Evolutionary conservation across 2,113 vertebrate genomes (phyloP).

Genomic region (Alethe diademata): DNA sequence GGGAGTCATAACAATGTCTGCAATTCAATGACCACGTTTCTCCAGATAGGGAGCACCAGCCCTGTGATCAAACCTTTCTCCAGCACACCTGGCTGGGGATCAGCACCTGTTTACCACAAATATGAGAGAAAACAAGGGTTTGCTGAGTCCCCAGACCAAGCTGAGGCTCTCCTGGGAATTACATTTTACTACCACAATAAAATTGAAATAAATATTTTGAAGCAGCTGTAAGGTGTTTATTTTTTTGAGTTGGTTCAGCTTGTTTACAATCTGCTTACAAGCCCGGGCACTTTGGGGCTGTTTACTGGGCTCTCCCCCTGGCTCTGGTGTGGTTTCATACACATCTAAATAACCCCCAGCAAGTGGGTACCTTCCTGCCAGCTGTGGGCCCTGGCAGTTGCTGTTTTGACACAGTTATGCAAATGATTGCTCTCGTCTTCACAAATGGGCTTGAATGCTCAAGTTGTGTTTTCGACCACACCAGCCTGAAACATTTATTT

Average conservation of each 20-base stretch:
- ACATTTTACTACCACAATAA: neutral
- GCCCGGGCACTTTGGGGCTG: neutral
- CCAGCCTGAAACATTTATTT: neutral
- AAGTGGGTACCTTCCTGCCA: slow-evolving; percentile 2
- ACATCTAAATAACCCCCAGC: neutral
- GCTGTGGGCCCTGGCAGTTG: neutral
- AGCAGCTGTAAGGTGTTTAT: neutral
- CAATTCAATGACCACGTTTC: neutral
- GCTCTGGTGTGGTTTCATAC: neutral
- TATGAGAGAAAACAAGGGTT: neutral
- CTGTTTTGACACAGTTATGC: slow-evolving; percentile 56
- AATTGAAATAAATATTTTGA: slow-evolving; percentile 8
- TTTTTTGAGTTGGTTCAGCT: neutral
- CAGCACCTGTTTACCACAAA: neutral
- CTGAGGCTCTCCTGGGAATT: neutral
- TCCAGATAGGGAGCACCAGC: accelerated
- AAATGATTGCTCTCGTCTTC: neutral
- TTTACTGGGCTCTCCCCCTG: neutral
- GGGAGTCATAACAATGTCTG: neutral
- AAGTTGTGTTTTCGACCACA: neutral
- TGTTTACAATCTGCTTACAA: slow-evolving; percentile 29
- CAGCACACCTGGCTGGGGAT: neutral
- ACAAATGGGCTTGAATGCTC: neutral
- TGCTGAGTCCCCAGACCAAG: neutral
- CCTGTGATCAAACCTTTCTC: neutral